Percentiles rank a stretch among this genome's conserved stretches.
phyloP scores from a whole-genome alignment of 1,140 invertebrate genomes.

The Zaprionus capensis region DNA sequence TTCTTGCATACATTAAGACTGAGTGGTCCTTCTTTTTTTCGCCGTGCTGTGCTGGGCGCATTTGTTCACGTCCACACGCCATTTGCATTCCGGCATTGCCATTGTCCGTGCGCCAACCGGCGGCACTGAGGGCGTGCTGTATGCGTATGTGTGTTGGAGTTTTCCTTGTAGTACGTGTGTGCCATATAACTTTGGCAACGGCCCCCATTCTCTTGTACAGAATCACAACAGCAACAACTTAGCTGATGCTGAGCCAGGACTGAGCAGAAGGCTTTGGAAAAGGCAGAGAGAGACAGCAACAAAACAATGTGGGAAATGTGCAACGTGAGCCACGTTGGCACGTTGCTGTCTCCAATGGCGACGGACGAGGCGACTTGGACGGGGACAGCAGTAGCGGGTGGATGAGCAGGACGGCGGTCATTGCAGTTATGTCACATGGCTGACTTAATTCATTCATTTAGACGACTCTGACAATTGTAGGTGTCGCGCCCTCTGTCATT shows the following conservation, averaged over 20 bases:
- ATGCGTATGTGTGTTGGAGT: conserved; percentile 58
- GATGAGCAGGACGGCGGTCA: conserved; percentile 48
- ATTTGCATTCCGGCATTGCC: conserved; percentile 70
- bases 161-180: conserved; percentile 62
- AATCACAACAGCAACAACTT: conserved; percentile 66
- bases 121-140: conserved; percentile 5
- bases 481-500: conserved; percentile 69
- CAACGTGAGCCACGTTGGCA: conserved; percentile 55
- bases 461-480: conserved; percentile 78
- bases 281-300: conserved; percentile 64
- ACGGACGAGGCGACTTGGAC: background rate
- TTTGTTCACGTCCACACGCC: conserved; percentile 68
- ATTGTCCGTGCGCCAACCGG: conserved; percentile 58
- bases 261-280: conserved; percentile 35
- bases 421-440: conserved; percentile 80
- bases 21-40: conserved; percentile 38
- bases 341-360: conserved; percentile 14
- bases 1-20: conserved; percentile 41
- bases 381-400: background rate
- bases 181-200: conserved; percentile 70
- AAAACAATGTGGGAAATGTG: conserved; percentile 79
- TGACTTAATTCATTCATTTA: conserved; percentile 83
- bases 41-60: conserved; percentile 54
- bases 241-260: background rate
- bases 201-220: conserved; percentile 50